These are phyloP conservation scores for Hucho hucho DNA, from an alignment of 2,113 vertebrate genomes.

Conservation along the genomic window DNA sequence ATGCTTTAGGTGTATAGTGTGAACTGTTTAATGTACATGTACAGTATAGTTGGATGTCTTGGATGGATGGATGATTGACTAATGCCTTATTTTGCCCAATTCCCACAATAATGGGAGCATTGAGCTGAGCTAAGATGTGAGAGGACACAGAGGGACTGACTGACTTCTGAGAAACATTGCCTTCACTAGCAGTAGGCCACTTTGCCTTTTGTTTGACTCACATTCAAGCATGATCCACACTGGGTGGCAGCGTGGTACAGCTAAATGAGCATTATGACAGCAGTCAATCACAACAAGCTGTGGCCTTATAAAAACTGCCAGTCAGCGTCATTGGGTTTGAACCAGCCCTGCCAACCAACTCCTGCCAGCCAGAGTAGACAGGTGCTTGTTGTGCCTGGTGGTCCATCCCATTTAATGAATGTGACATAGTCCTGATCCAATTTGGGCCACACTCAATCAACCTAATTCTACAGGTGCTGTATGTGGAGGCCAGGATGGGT, in stretches of 20 bases:
- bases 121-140: neutral
- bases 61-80: too few relatives aligned
- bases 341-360: conserved; percentile 27
- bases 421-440: conserved; percentile 67
- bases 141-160: neutral
- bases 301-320: conserved; percentile 35
- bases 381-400: conserved; percentile 49
- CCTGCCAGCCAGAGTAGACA: conserved; percentile 39
- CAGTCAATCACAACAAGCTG: conserved; percentile 39
- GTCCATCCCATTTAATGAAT: conserved; percentile 52
- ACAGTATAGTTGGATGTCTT: too few relatives aligned
- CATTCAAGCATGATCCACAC: neutral
- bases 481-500: conserved; percentile 23
- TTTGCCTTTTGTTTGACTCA: neutral
- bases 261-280: conserved; percentile 32
- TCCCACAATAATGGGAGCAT: neutral
- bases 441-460: conserved; percentile 71
- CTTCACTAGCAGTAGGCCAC: neutral
- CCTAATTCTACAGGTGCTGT: conserved; percentile 62
- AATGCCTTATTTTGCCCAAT: neutral
- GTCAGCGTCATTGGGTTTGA: conserved; percentile 20
- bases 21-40: too few relatives aligned
- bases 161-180: neutral
- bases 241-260: neutral
- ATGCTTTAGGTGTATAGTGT: too few relatives aligned